Percentiles rank a stretch among this genome's conserved stretches.
Conservation (phyloP, 2,113 vertebrate species). For the Platanista minor region DNA sequence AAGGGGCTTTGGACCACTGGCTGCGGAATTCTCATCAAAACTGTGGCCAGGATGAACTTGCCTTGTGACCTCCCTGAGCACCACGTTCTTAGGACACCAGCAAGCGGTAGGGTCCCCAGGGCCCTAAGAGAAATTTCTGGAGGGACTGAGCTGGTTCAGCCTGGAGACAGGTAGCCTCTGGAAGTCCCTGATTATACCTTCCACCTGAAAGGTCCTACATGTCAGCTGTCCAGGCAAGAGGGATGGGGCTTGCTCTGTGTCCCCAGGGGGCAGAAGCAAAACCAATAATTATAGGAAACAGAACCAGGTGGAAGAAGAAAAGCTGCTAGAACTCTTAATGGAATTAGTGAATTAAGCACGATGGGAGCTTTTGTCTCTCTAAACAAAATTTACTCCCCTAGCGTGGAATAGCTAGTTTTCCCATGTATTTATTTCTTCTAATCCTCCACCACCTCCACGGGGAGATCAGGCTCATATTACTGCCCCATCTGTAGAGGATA, state of each 20-base stretch:
- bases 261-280: neutral
- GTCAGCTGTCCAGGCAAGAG: neutral
- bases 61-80: neutral
- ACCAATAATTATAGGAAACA: neutral
- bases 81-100: neutral
- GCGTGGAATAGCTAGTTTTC: neutral
- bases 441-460: neutral
- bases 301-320: neutral
- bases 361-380: neutral
- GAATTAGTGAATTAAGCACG: neutral
- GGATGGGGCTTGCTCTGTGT: neutral
- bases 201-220: neutral
- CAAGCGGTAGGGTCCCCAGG: neutral
- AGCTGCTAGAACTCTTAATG: neutral
- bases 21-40: neutral
- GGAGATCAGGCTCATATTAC: neutral
- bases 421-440: neutral
- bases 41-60: neutral
- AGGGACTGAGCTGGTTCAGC: neutral
- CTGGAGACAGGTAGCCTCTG: neutral
- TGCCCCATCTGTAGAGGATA: neutral
- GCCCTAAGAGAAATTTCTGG: neutral
- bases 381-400: neutral
- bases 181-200: neutral
- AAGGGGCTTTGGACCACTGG: neutral